phyloP scores from a whole-genome alignment of 2,888 invertebrate species.

The Trachelus stipa region DNA sequence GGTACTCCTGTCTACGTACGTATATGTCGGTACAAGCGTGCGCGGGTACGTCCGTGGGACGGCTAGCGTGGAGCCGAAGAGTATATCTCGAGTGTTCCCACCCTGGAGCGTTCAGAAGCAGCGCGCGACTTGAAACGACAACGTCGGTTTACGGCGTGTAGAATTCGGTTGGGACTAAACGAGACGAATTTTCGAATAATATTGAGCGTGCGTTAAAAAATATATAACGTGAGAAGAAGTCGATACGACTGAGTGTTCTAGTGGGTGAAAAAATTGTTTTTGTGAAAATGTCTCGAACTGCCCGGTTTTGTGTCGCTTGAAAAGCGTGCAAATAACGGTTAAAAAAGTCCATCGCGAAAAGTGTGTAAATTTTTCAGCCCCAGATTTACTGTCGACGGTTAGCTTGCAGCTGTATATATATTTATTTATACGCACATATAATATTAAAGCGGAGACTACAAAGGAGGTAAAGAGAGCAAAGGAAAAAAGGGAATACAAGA shows the following conservation, averaged over 20 bases:
- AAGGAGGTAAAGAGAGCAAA: background rate
- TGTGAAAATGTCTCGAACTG: background rate
- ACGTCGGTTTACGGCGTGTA: background rate
- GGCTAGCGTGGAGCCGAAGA: background rate
- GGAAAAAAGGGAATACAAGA: background rate
- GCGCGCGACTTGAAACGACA: slow-evolving; percentile 4
- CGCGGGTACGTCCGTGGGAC: background rate
- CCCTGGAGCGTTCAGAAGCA: background rate
- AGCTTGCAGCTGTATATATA: background rate
- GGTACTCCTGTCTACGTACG: background rate
- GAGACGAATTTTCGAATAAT: background rate
- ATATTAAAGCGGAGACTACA: background rate
- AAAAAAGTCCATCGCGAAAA: no score
- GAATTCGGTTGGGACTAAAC: background rate
- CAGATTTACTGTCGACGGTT: background rate
- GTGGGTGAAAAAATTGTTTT: background rate
- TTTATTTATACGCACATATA: background rate
- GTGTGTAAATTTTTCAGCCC: background rate
- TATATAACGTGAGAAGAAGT: background rate
- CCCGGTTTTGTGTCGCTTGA: background rate
- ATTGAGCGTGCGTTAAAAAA: background rate
- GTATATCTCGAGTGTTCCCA: slow-evolving; percentile 4
- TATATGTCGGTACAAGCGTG: background rate
- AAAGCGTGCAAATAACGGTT: background rate
- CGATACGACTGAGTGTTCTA: background rate